Evolutionary conservation across 2,888 invertebrate genomes (phyloP).

Genomic region (Drosophila mercatorum): DNA sequence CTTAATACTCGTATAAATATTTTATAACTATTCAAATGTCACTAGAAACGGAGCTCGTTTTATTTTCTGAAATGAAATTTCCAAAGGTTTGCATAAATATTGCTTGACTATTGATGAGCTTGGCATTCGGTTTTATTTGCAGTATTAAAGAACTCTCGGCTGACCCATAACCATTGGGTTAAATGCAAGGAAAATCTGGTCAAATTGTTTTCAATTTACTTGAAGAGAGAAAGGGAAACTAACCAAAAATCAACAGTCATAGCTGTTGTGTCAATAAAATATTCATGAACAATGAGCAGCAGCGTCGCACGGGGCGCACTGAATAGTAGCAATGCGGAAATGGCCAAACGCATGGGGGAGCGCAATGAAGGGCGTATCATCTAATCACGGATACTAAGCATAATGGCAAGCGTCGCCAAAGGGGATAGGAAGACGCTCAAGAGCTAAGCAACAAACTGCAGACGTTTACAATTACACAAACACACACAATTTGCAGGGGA

Average conservation of each 20-base stretch:
- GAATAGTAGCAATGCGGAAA: slow-evolving; percentile 48
- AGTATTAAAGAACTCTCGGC: slow-evolving; percentile 1
- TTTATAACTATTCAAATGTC: slow-evolving; percentile 2
- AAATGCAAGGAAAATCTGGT: slow-evolving; percentile 45
- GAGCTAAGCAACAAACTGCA: slow-evolving; percentile 70
- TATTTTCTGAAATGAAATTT: neutral
- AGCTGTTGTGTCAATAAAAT: slow-evolving; percentile 68
- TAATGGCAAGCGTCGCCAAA: slow-evolving; percentile 57
- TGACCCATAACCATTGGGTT: slow-evolving; percentile 41
- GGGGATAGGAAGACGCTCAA: slow-evolving; percentile 43
- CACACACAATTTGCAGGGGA: slow-evolving; percentile 10
- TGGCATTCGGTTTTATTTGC: neutral
- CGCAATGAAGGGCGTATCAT: slow-evolving; percentile 36
- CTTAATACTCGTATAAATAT: slow-evolving; percentile 1
- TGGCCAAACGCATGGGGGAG: slow-evolving; percentile 9
- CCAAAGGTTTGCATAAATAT: neutral
- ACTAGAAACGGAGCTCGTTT: neutral
- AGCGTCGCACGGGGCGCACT: slow-evolving; percentile 44
- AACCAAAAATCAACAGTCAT: slow-evolving; percentile 47
- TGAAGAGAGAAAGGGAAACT: slow-evolving; percentile 39
- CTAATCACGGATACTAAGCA: slow-evolving; percentile 76
- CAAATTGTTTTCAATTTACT: slow-evolving; percentile 59
- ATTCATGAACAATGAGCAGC: slow-evolving; percentile 65
- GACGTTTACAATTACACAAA: slow-evolving; percentile 70
- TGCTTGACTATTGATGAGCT: neutral